Evolutionary conservation across 2,888 invertebrate species (phyloP), one percentile per base, ranked within the genome.

Genomic region (Corbicula japonica): DNA sequence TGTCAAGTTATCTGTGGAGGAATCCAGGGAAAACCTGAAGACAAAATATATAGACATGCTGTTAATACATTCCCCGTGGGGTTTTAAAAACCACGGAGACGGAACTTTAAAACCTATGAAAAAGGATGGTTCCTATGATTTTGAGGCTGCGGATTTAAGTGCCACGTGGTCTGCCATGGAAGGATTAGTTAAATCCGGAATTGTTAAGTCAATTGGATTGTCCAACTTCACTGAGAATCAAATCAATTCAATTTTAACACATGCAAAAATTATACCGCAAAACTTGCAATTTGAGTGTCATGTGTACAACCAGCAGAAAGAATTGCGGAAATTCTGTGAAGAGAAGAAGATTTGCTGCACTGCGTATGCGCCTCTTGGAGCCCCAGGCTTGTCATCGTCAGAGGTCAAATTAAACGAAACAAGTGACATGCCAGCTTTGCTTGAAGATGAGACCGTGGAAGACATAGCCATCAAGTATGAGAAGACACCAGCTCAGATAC

Each of bases 51-150:
- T 90, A 5, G 90, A 91, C 75, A 76, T 90, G 76, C 63, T 89
- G 28, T 72, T 91, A 21, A 87, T 91, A 52, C 91, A 91, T 66
- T 69, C 82, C 34, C 91, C 91, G 1, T 90, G 89, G 88, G 88
- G 87, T 0, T 38, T 78, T 35, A 78, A 76, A n/a, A 87, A 89
- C 63, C 78, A 52, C 18, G 86, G 84, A 0, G 83, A 87, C 50
- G 87, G 87, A 1, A 78, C 75, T 2, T 38, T 81, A 1, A 83
- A 77, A 23, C 85, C 86, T 1, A 2, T 61, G 0, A 66, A 78
- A 21, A 41, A 52, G 26, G 74, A 83, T 1, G 88, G 85, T 12
- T 60, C 79, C 5, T 70, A 76, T 5, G 77, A 85, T 32, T 83
- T 84, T 58, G 78, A 79, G 18, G 35, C 82, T 18, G 82, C 85